Base-by-base conservation (phyloP, 1,140 invertebrate genomes). In the Neodiprion lecontei region DNA sequence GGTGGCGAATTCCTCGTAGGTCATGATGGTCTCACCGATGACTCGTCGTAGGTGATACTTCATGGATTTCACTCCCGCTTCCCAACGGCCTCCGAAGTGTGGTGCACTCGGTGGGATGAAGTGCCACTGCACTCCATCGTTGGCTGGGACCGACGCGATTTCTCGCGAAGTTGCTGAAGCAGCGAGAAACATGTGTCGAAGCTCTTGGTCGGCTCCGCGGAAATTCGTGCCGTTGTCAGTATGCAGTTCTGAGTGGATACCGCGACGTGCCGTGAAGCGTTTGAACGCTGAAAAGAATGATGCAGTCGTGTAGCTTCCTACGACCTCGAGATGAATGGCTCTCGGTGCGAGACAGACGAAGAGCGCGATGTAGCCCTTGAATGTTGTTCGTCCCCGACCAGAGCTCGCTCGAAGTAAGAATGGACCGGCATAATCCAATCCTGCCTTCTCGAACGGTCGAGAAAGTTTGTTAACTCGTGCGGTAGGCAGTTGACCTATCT, bases 401-500 rank as follows among this genome's bases (percentile, higher is more conserved):
- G 70, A 66, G 7, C 5, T 11, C 5, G 69, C 17, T 14, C 72
- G 68, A 8, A 67, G 77, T 74, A 73, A 67, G 8, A 84, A 28
- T 66, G 83, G 85, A 49, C 85, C 86, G 7, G 82, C 82, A 68
- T 84, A 87, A 76, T 88, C 85, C 1, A 85, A 72, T n/a, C 82
- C 79, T 9, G 70, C 48, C 9, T 74, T 74, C 49, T 74, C 10
- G 75, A 88, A 87, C 8, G 83, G 79, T 67, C 75, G 76, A 48
- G 74, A 70, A 9, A 79, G 72, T 23, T 28, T 68, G 69, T 40
- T 9, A 3, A 79, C 70, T 17, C 82, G 74, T 0, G 49, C 17
- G 11, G 28, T 23, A 11, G 82, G 81, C n/a, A 84, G 72, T 14
- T 84, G 47, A 1, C 76, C 82, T 71, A 66, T 74, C 65, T 67